Evolutionary conservation across 2,797 vertebrate genomes (phyloP), one percentile per base, ranked within the genome.

Genomic region (Spea hammondii): DNA sequence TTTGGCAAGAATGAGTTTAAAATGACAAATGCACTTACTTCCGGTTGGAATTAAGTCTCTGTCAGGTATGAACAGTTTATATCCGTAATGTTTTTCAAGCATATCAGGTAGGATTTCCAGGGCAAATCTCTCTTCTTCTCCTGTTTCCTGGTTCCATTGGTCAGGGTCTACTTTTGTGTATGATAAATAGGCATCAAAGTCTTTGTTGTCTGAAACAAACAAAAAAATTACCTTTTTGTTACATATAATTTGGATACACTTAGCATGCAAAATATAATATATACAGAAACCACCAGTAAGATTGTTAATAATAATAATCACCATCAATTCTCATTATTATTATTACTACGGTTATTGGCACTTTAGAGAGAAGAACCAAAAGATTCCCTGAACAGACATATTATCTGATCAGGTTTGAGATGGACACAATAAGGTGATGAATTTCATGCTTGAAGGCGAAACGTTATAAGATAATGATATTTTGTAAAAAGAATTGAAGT

Each of bases 151-250:
- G 86, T 95, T 97, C 97, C 97, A 99, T 84, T 99, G 97, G 85
- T 98, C 97, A 74, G 96, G 96, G 87, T 99, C 97, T 90, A 98
- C 96, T 94, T 98, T 99, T 90, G 96, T 98, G 90, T 98, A 99
- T 82, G 97, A 99, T 65, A 99, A 91, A 86, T 98, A 99, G 0
- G 97, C 97, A 84, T 99, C 97, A 4, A 99, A 99, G 88, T 98
- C 97, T 91, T 94, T 93, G 84, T 95, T 95, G 78, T 94, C 93
- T 94, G 83, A 67, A 79, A 85, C 79, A 85, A 82, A 44, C 46
- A 12, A 57, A 45, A 45, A 5, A 46, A 5, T 6, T 0, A 0
- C 14, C n/a, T 32, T 6, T 62, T 62, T 62, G 3, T 17, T 6
- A 62, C 1, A 62, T 62, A 14, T 62, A 62, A 3, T 32, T 53